These are phyloP conservation scores for Paedocypris sp. DNA, from an alignment of 2,113 vertebrate genomes.

Conservation along the genomic window DNA sequence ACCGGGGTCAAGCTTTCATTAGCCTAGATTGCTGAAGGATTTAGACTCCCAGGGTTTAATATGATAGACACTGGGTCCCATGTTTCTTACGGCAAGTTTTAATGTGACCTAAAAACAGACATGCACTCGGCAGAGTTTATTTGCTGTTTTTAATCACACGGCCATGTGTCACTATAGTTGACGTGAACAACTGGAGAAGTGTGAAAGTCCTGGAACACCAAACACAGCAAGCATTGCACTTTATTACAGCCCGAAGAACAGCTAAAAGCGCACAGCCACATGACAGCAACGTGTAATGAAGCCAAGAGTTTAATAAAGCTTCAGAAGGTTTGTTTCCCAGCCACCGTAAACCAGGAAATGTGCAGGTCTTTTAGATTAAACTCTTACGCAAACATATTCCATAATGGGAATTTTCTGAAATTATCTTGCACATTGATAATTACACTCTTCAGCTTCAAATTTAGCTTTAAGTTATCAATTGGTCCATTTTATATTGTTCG, in stretches of 20 bases:
- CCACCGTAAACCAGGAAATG: slow-evolving; percentile 7
- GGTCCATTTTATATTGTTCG: no score
- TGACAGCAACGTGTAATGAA: slow-evolving; percentile 3
- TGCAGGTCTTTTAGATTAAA: slow-evolving; percentile 1
- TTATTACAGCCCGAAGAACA: not conserved
- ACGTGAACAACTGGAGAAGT: slow-evolving; percentile 29
- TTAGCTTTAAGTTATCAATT: no score
- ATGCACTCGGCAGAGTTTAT: not conserved
- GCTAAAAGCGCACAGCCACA: slow-evolving; percentile 13
- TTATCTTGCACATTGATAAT: no score
- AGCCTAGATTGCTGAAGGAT: slow-evolving; percentile 23
- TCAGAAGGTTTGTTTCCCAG: slow-evolving; percentile 19
- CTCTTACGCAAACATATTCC: no score
- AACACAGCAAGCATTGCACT: not conserved
- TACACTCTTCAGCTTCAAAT: no score
- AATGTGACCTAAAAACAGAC: slow-evolving; percentile 18
- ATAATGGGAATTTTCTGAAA: no score
- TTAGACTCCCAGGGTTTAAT: not conserved
- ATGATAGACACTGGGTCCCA: not conserved
- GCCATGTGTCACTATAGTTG: slow-evolving; percentile 24
- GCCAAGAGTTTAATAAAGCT: slow-evolving; percentile 15
- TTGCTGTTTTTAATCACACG: slow-evolving; percentile 8
- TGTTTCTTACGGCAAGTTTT: not conserved
- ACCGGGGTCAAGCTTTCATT: slow-evolving; percentile 18
- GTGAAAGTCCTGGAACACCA: slow-evolving; percentile 14